Conservation (phyloP, 2,797 vertebrate species). For the Numenius phaeopus region DNA sequence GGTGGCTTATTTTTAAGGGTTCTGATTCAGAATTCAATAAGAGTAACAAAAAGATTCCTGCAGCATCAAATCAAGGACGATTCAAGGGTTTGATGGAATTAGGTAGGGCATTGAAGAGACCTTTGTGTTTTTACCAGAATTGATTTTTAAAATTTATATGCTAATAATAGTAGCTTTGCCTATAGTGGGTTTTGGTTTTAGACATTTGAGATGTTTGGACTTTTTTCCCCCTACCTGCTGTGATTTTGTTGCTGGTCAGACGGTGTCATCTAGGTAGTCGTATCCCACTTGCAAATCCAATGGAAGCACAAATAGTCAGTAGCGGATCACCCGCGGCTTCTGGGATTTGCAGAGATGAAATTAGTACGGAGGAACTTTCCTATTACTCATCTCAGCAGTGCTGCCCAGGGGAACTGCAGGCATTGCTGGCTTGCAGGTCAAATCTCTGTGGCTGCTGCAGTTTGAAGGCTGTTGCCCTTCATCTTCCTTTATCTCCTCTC, state of each 20-base stretch:
- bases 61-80: rapidly evolving
- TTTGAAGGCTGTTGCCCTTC: background rate
- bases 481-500: background rate
- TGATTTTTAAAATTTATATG: background rate
- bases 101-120: background rate
- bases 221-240: background rate
- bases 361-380: background rate
- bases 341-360: background rate
- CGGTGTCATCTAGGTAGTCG: rapidly evolving
- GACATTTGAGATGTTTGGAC: background rate
- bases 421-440: background rate
- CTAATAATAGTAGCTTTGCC: background rate
- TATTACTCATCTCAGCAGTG: background rate
- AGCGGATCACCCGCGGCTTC: background rate
- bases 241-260: background rate
- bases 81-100: background rate
- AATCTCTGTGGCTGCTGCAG: background rate
- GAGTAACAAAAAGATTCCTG: background rate
- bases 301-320: background rate
- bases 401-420: background rate
- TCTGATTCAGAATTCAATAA: background rate
- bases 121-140: background rate
- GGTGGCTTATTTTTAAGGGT: background rate
- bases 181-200: background rate
- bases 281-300: background rate